Evolutionary conservation across 2,113 vertebrate genomes (phyloP).

Genomic region (Pantherophis guttatus): DNA sequence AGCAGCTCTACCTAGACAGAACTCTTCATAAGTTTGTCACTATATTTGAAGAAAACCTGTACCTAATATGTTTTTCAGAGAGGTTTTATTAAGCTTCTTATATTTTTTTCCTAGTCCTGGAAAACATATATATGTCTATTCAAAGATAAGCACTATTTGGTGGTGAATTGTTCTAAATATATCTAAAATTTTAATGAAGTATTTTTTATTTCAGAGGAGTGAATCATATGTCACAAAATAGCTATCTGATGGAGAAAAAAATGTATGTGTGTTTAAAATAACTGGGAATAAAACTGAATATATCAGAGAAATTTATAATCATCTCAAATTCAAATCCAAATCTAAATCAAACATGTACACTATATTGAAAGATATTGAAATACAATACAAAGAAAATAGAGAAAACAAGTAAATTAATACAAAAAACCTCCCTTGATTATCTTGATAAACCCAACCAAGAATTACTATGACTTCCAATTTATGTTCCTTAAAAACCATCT

Average conservation of each 20-base stretch:
- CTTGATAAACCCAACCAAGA: constrained; percentile 56
- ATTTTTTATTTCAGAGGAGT: constrained; percentile 17
- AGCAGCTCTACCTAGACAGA: background rate
- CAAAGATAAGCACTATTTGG: background rate
- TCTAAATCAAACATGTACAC: constrained; percentile 40
- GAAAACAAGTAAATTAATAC: constrained; percentile 61
- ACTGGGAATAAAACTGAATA: background rate
- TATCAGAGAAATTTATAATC: background rate
- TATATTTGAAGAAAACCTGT: background rate
- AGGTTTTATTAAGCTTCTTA: background rate
- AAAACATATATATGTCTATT: background rate
- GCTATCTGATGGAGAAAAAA: background rate
- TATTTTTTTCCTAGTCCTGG: background rate
- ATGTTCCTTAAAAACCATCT: constrained; percentile 53
- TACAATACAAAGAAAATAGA: constrained; percentile 75
- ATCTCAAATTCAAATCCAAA: background rate
- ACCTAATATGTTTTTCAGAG: background rate
- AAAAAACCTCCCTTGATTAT: constrained; percentile 59
- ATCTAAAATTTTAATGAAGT: constrained; percentile 36
- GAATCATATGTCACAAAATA: background rate
- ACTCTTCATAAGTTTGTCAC: background rate
- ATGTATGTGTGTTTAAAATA: background rate
- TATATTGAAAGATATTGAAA: constrained; percentile 60
- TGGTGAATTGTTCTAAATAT: constrained; percentile 27
- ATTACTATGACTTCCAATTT: constrained; percentile 36